Base-by-base conservation (phyloP, 2,797 vertebrate genomes). In the Epinephelus malabaricus region DNA sequence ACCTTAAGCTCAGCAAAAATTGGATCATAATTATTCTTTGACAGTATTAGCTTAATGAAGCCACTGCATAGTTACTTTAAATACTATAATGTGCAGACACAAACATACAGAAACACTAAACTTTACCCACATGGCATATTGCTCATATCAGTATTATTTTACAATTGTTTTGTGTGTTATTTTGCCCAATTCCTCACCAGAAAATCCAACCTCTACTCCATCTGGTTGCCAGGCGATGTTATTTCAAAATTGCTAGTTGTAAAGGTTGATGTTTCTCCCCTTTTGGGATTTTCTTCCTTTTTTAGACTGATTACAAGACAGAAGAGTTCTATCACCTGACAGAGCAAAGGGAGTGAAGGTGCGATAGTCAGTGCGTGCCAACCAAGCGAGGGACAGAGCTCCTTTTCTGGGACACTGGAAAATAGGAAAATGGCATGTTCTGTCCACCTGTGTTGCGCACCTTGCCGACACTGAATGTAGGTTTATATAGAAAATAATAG, bases 181-280 rank as follows among this genome's bases (percentile, higher is more conserved):
- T 56, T 47, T 13, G 2, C 14, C 30, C 21, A 18, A 9, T 21
- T 8, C 21, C 21, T 56, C 43, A n/a, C 5, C 13, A 9, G 11
- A 38, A 18, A 7, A 62, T 53, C 13, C 43, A 25, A 23, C 27
- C 23, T 60, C 18, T 21, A 49, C 54, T 67, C 4, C 21, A 45
- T 61, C 34, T 23, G 13, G 34, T 30, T 49, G 51, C 25, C 15
- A 47, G n/a, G 17, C 7, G 3, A 23, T 50, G 50, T 63, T 30
- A 45, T 69, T 27, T 46, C 15, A 54, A 40, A 30, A 70, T 25
- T 25, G 54, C 23, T 54, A 46, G 49, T 17, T 13, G 5, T 61
- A 63, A 69, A 70, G 68, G 75, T 73, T 72, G 66, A 43, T 1
- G 1, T 63, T 38, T 25, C 58, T 69, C n/a, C 17, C 38, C 45